phyloP scores from a whole-genome alignment of 2,113 vertebrate genomes.

The Sinocyclocheilus grahami region DNA sequence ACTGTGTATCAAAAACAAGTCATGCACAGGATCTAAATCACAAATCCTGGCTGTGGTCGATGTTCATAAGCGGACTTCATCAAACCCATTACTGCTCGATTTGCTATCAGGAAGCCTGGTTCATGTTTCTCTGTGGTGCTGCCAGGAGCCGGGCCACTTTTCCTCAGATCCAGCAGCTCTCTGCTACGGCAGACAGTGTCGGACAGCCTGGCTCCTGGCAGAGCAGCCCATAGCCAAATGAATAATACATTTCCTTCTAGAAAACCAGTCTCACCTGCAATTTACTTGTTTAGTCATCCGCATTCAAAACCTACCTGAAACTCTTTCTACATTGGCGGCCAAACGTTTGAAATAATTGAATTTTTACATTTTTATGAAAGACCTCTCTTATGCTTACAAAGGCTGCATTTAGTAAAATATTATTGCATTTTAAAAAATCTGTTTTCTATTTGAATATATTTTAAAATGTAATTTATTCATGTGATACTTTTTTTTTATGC shows the following conservation, averaged over 20 bases:
- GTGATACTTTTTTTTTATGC: too few relatives aligned
- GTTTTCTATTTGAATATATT: too few relatives aligned
- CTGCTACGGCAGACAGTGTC: constrained; percentile 14
- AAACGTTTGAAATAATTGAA: not conserved
- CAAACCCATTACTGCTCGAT: constrained; percentile 19
- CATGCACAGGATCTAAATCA: not conserved
- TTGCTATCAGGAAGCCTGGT: not conserved
- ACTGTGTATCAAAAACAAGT: constrained; percentile 6
- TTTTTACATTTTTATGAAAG: too few relatives aligned
- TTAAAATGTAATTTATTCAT: too few relatives aligned
- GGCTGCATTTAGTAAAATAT: too few relatives aligned
- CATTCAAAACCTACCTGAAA: constrained; percentile 3
- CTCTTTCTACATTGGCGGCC: not conserved
- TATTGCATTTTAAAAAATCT: too few relatives aligned
- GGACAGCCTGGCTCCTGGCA: constrained; percentile 30
- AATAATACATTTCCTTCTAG: constrained; percentile 47
- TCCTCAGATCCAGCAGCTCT: constrained; percentile 20
- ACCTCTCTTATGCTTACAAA: too few relatives aligned
- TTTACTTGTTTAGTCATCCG: not conserved
- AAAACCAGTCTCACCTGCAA: constrained; percentile 1
- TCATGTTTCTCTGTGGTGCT: constrained; percentile 34
- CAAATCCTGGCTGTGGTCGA: not conserved
- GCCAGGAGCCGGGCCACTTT: constrained; percentile 16
- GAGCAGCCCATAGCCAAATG: constrained; percentile 36
- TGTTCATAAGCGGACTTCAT: not conserved